Evolutionary conservation across 2,888 invertebrate species (phyloP).

Genomic region (Parascotia fuliginaria): DNA sequence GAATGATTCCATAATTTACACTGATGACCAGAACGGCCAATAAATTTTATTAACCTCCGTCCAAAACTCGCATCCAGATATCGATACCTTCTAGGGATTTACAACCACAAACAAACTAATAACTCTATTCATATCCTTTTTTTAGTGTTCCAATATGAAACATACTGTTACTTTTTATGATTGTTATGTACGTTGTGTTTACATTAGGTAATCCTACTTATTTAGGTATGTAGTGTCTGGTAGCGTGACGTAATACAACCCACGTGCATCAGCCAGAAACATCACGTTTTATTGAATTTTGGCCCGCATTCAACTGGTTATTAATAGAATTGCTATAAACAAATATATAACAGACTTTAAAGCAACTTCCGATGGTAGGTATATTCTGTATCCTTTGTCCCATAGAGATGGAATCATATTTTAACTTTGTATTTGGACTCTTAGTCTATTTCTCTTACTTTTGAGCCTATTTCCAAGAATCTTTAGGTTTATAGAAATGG

Average conservation of each 20-base stretch:
- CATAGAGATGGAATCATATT: constrained; percentile 11
- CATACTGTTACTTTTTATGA: neutral
- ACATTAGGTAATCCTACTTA: constrained; percentile 52
- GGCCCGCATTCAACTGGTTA: constrained; percentile 64
- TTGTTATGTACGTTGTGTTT: constrained; percentile 28
- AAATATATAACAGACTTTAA: constrained; percentile 54
- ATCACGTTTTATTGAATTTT: constrained; percentile 74
- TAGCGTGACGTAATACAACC: constrained; percentile 55
- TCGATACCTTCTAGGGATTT: neutral
- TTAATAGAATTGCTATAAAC: constrained; percentile 56
- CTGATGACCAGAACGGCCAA: too few relatives aligned
- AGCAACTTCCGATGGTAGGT: constrained; percentile 58
- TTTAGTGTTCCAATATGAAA: neutral
- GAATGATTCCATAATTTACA: too few relatives aligned
- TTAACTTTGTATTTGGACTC: neutral
- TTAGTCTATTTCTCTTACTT: too few relatives aligned
- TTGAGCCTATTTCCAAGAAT: too few relatives aligned
- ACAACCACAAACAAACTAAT: neutral
- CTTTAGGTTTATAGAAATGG: too few relatives aligned
- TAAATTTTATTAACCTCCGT: too few relatives aligned
- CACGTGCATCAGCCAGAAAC: constrained; percentile 66
- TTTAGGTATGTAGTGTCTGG: constrained; percentile 59
- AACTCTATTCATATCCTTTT: neutral
- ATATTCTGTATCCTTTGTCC: constrained; percentile 41
- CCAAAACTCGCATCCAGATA: too few relatives aligned